A percentile compares a stretch with the other conserved stretches of the same genome.
Conservation (phyloP, 2,797 vertebrate genomes). For the Phalanger gymnotis region DNA sequence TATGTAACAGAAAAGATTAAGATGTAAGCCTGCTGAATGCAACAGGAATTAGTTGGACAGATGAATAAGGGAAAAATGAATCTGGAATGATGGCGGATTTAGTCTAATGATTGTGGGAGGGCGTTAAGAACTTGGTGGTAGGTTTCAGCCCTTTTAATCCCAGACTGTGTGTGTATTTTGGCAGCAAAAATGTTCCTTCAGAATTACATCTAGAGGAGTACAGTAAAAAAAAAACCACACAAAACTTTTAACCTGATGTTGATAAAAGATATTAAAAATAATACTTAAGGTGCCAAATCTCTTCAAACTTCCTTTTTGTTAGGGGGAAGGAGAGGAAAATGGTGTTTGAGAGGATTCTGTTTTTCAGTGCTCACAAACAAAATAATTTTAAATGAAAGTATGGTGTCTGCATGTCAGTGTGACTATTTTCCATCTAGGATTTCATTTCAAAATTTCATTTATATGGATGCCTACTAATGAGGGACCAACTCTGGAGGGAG, state of each 20-base stretch:
- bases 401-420: not conserved
- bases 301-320: not conserved
- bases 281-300: not conserved
- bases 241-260: slow-evolving; percentile 66
- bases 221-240: slow-evolving; percentile 64
- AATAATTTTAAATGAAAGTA: slow-evolving; percentile 16
- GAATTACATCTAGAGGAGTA: slow-evolving; percentile 75
- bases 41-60: slow-evolving; percentile 90
- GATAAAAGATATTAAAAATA: slow-evolving; percentile 68
- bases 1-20: slow-evolving; percentile 96
- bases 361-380: not conserved
- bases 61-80: slow-evolving; percentile 92
- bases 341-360: not conserved
- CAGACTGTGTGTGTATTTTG: slow-evolving; percentile 86
- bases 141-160: slow-evolving; percentile 89
- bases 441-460: slow-evolving; percentile 59
- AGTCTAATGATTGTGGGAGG: slow-evolving; percentile 89
- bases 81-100: slow-evolving; percentile 89
- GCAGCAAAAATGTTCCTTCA: slow-evolving; percentile 85
- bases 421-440: slow-evolving; percentile 28
- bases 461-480: slow-evolving; percentile 42
- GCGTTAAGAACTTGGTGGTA: slow-evolving; percentile 89
- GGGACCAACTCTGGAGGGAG: slow-evolving; percentile 38
- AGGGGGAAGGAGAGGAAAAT: not conserved
- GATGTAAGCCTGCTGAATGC: slow-evolving; percentile 94